Base-by-base conservation (phyloP, 2,113 vertebrate genomes). In the Spizaetus ornatus region DNA sequence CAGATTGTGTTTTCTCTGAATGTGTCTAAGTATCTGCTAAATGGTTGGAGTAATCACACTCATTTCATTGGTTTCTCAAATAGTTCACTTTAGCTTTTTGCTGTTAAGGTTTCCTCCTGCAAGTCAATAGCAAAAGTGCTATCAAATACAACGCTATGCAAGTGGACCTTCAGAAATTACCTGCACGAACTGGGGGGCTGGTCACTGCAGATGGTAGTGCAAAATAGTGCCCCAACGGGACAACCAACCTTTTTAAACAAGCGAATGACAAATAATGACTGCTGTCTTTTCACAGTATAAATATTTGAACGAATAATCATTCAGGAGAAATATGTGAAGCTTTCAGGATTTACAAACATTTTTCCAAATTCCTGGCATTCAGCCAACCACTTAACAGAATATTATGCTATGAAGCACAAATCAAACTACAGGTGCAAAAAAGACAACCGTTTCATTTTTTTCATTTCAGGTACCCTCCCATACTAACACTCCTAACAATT, bases 121-220 rank as follows among this genome's bases (percentile, higher is more conserved):
- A 52, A 29, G 25, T 2, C 23, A 8, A 31, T 0, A 9, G 76
- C 67, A 56, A 16, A 61, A 88, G 50, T 1, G 8, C 19, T n/a
- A 15, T 34, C 71, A 59, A 55, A 45, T 0, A 8, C 7, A 11
- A 11, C 3, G 2, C 26, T 1, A 1, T 0, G 11, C 6, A 20
- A 31, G 13, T 2, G 8, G 55, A 65, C 59, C 82, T 42, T 10
- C 79, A 55, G 32, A 10, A 61, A n/a, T 18, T 7, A 34, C 74
- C 91, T 47, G 74, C 19, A 11, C 6, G 7, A 32, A 6, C 29
- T 5, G n/a, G 29, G 15, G 48, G 56, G 31, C 34, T 6, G n/a
- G 20, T 31, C 55, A 11, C 50, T 6, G 72, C 85, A 40, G 52
- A 21, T 22, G 7, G 12, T 7, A 16, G 40, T n/a, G 45, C 52